A percentile compares a stretch with the other conserved stretches of the same genome.
These are phyloP conservation scores for Lagorchestes hirsutus DNA, from an alignment of 2,797 vertebrate species.

Conservation along the genomic window DNA sequence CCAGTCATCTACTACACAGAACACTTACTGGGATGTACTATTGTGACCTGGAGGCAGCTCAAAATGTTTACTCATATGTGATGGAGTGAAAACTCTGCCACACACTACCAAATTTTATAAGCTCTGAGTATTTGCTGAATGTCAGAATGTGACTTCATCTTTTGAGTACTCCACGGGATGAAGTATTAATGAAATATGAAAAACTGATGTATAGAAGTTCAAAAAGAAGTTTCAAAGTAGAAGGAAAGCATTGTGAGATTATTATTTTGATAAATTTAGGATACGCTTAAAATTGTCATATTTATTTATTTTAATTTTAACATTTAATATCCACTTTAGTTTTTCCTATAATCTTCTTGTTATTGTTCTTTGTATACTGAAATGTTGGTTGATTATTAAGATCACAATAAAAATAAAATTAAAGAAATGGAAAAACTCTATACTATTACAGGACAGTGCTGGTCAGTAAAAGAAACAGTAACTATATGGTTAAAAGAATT, in stretches of 20 bases:
- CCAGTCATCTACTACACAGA: neutral
- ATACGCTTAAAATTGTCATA: neutral
- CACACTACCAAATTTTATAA: neutral
- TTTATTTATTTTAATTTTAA: neutral
- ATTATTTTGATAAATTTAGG: neutral
- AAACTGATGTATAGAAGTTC: neutral
- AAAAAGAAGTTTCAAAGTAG: neutral
- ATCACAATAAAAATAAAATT: neutral
- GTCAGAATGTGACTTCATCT: neutral
- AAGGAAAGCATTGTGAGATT: neutral
- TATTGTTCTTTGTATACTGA: neutral
- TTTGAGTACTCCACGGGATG: neutral
- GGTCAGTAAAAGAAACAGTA: neutral
- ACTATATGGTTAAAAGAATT: neutral
- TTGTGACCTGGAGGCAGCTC: neutral
- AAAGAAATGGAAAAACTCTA: neutral
- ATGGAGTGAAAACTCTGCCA: neutral
- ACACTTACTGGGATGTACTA: neutral
- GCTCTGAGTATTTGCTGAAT: neutral
- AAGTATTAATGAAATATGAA: neutral
- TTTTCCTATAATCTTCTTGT: neutral
- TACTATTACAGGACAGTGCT: neutral
- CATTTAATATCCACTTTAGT: no score
- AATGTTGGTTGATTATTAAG: neutral
- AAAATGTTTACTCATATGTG: neutral